A percentile compares a stretch with the other conserved stretches of the same genome.
Conservation (phyloP, 2,888 invertebrate species). For the Nephrocerus scutellatus region DNA sequence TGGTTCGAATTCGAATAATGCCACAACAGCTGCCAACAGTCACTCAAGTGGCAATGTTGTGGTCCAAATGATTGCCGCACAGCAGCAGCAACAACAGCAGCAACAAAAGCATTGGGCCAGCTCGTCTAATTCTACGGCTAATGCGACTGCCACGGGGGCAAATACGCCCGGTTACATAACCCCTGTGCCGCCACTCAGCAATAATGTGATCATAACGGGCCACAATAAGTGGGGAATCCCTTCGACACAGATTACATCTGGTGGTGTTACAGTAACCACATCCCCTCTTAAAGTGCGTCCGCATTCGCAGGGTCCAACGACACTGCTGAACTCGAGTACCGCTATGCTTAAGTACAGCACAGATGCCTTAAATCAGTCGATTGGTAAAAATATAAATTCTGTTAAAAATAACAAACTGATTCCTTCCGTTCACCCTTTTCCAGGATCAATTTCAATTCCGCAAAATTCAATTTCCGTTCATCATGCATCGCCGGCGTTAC, state of each 20-base stretch:
- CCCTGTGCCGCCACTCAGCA: slow-evolving; percentile 47
- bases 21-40: slow-evolving; percentile 22
- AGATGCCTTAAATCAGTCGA: slow-evolving; percentile 47
- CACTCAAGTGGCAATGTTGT: slow-evolving; percentile 42
- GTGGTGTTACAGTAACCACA: slow-evolving; percentile 60
- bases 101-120: too few species aligned
- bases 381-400: slow-evolving; percentile 32
- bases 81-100: too few species aligned
- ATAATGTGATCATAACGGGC: slow-evolving; percentile 50
- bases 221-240: slow-evolving; percentile 52
- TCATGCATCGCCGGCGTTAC: slow-evolving; percentile 45
- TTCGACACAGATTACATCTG: slow-evolving; percentile 47
- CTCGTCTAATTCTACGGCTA: too few species aligned
- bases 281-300: slow-evolving; percentile 51
- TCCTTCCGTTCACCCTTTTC: not conserved
- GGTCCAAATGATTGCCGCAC: slow-evolving; percentile 39
- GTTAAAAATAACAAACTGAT: too few species aligned
- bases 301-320: slow-evolving; percentile 52
- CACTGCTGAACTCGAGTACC: slow-evolving; percentile 43
- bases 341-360: slow-evolving; percentile 45
- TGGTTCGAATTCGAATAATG: slow-evolving; percentile 38
- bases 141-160: slow-evolving; percentile 26
- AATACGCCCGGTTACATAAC: slow-evolving; percentile 40
- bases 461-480: slow-evolving; percentile 46
- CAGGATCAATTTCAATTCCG: slow-evolving; percentile 43